Percentiles rank a stretch among this genome's conserved stretches.
Evolutionary conservation across 2,797 vertebrate species (phyloP).

Genomic region (Hoplostethus mediterraneus): DNA sequence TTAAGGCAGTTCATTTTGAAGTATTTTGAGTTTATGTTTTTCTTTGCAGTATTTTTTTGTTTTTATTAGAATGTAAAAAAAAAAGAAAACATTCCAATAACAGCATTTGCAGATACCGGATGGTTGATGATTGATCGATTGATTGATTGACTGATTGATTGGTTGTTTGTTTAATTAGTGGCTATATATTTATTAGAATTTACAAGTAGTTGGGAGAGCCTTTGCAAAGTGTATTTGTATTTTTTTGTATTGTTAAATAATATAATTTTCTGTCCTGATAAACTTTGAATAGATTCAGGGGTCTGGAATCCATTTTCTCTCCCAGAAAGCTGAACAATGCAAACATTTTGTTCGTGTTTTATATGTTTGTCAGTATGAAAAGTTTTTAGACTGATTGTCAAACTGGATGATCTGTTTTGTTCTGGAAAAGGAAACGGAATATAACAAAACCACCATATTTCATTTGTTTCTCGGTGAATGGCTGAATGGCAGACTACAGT

Average conservation of each 20-base stretch:
- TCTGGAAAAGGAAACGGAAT: conserved; percentile 72
- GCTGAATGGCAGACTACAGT: too few relatives aligned
- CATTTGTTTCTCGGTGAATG: too few relatives aligned
- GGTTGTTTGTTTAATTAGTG: conserved; percentile 6
- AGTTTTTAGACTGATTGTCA: too few relatives aligned
- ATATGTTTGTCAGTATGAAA: conserved; percentile 51
- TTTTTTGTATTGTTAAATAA: conserved; percentile 5
- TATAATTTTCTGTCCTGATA: conserved; percentile 37
- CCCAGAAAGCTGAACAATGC: conserved; percentile 45
- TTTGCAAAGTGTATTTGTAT: background rate
- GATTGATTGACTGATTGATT: background rate
- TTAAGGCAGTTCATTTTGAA: background rate
- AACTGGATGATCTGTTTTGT: conserved; percentile 62
- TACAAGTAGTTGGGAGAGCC: background rate
- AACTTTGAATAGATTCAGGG: conserved; percentile 28
- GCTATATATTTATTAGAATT: conserved; percentile 33
- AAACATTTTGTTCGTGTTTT: conserved; percentile 31
- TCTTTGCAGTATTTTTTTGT: background rate
- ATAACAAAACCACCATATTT: too few relatives aligned
- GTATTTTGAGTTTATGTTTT: background rate
- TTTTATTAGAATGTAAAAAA: background rate
- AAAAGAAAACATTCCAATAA: background rate
- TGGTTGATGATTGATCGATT: background rate
- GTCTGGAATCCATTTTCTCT: background rate
- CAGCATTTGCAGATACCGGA: background rate